A percentile compares a stretch with the other conserved stretches of the same genome.
phyloP scores from a whole-genome alignment of 2,113 vertebrate species.

The Climacteris rufus region DNA sequence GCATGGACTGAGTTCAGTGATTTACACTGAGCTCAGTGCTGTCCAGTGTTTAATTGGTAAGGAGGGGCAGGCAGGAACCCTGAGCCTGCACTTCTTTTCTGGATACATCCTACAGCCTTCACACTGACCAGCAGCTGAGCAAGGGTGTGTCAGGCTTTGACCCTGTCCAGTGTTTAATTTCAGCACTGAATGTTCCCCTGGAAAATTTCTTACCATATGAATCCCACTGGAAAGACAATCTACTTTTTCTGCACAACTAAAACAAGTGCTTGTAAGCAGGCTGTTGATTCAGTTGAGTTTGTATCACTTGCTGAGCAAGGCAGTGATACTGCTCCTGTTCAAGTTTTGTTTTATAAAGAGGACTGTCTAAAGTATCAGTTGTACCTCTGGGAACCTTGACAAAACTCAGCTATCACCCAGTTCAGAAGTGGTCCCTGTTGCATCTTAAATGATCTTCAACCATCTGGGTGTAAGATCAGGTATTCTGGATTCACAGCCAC shows the following conservation, averaged over 20 bases:
- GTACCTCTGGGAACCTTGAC: neutral
- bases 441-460: neutral
- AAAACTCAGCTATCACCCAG: neutral
- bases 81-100: neutral
- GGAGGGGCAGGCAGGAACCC: neutral
- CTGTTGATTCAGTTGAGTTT: neutral
- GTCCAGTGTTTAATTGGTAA: too few species aligned
- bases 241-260: neutral
- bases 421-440: neutral
- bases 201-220: neutral
- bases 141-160: neutral
- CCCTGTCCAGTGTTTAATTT: neutral
- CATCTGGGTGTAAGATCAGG: neutral
- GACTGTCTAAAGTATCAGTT: neutral
- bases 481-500: neutral
- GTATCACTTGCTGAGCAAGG: neutral
- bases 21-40: neutral
- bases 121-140: accelerated
- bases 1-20: accelerated
- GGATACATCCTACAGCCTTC: neutral
- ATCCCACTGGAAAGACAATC: neutral
- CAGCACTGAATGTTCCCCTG: neutral
- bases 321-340: neutral
- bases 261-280: neutral
- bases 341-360: neutral